Evolutionary conservation across 2,113 vertebrate species (phyloP).

Genomic region (sheep (Ovis aries)): ARS-UI_Ramb_v3.0 NC_056058.1:7417001-7417500

Average conservation of each 20-base stretch:
- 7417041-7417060: neutral
- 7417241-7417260: neutral
- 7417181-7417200: neutral
- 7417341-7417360: neutral
- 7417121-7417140: neutral
- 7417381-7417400: neutral
- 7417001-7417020: neutral
- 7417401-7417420: neutral
- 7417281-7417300: neutral
- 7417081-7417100: neutral
- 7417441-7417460: neutral
- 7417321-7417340: neutral
- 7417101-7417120: neutral
- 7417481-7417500: neutral
- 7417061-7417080: neutral
- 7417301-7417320: neutral
- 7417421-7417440: neutral
- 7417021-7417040: neutral
- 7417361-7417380: neutral
- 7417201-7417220: neutral
- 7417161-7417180: neutral
- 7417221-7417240: neutral
- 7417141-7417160: neutral
- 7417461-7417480: neutral
- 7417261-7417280: neutral